Evolutionary conservation across 2,113 vertebrate genomes (phyloP), one percentile per base, ranked within the genome.

Genomic region (Promerops cafer): DNA sequence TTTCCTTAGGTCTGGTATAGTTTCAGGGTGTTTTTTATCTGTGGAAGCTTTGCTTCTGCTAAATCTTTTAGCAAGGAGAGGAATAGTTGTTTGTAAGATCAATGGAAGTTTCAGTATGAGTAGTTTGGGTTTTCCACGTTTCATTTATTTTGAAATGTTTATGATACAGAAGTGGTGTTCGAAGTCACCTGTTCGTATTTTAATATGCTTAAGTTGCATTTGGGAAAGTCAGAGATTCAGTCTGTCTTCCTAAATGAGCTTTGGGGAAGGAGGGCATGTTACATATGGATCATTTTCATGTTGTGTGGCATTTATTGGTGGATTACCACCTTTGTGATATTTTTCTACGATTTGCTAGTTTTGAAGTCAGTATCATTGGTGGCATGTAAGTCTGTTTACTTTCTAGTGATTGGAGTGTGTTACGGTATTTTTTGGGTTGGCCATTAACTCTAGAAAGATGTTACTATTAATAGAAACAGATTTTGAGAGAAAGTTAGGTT

Each of bases 291-390:
- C 3, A n/a, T 87, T 57, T 66, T 47, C 6, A 6, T 49, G 18
- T 80, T 66, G 2, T 39, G 2, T 77, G 31, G 16, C 53, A 10
- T 44, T 66, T 66, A 24, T 83, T n/a, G 33, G 31, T 35, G 52
- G 17, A 9, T 28, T 87, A 18, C 39, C 65, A 30, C 3, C 2
- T 64, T 50, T 54, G 22, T 50, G 35, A 2, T 63, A 16, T 20
- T 87, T 87, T 83, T 63, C 11, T 64, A 17, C 31, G 52, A 10
- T 49, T 49, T 37, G 13, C 26, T 60, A 5, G 10, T 87, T 72
- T 60, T 77, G 59, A 47, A 60, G 23, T 54, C 0, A 0, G 1
- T 69, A 4, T 19, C 12, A 11, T 17, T 57, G n/a, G n/a, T 87
- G 23, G 4, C 13, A 10, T 17, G 3, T 33, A 82, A 49, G 9